Percentiles rank a stretch among this genome's conserved stretches.
phyloP scores from a whole-genome alignment of 1,140 invertebrate species.

The Drosophila miranda region DNA sequence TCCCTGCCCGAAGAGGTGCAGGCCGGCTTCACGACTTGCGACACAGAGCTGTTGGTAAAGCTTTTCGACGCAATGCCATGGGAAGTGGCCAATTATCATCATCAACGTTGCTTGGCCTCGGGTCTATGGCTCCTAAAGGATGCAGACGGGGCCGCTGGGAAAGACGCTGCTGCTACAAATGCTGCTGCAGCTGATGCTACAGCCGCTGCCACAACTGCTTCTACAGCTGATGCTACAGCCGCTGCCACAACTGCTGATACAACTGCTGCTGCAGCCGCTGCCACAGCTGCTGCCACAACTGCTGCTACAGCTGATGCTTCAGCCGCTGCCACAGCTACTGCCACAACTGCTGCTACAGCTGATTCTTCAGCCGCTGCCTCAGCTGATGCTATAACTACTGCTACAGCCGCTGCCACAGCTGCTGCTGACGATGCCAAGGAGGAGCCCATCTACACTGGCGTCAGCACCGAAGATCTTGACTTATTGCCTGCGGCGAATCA shows the following conservation, averaged over 20 bases:
- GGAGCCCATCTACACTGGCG: conserved; percentile 73
- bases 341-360: no score
- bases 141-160: conserved; percentile 18
- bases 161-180: no score
- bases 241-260: no score
- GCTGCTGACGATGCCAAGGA: conserved; percentile 31
- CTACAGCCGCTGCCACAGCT: neutral
- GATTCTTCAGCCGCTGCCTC: no score
- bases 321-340: no score
- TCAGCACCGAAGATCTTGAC: conserved; percentile 76
- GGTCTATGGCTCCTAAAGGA: conserved; percentile 97
- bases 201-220: no score
- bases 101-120: conserved; percentile 98
- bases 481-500: conserved; percentile 42
- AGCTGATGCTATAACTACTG: conserved; percentile 11
- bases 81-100: conserved; percentile 95
- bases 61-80: conserved; percentile 94
- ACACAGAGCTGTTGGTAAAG: conserved; percentile 94
- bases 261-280: no score
- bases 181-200: no score
- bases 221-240: no score
- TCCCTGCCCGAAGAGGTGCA: conserved; percentile 92
- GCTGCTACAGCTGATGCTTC: neutral
- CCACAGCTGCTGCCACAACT: conserved; percentile 3
- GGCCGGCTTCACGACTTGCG: conserved; percentile 92